Evolutionary conservation across 2,888 invertebrate genomes (phyloP), one percentile per base, ranked within the genome.

Genomic region (Drosophila tripunctata): DNA sequence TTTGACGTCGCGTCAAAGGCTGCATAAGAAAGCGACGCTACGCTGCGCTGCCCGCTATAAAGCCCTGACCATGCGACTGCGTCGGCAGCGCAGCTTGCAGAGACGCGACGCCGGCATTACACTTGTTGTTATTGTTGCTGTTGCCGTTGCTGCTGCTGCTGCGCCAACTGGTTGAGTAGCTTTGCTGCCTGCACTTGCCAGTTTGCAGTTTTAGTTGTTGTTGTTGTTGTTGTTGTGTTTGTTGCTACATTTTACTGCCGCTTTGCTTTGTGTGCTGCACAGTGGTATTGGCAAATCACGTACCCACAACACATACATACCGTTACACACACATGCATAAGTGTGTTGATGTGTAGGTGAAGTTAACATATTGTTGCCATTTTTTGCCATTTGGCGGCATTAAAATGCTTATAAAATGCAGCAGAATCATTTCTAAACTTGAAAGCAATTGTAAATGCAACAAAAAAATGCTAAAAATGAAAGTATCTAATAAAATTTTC

Each of bases 321-420:
- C 8, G 8, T 7, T 24, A 8, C 24, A 7, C 44, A 60, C 27
- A 54, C 57, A 56, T 41, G 35, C 19, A 57, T 12, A 48, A 27
- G 33, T 40, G 10, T 51, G 51, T 47, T 48, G 43, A 56, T 58
- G 45, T 63, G 36, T 48, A 58, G 45, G 44, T 58, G 14, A 68
- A 52, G 58, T 64, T 78, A 87, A 73, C 87, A 88, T 89, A 89
- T 88, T 88, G 87, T 73, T 75, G 73, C 57, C 50, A 61, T 69
- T 79, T 83, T 81, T 62, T 57, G 48, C 15, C 63, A 69, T 62
- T 71, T 47, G 36, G 27, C 30, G 43, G 67, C 57, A 62, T 38
- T 45, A 58, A 78, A 73, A 43, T 48, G 50, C 21, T 36, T 21
- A 41, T 41, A 38, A 66, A 77, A 57, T 40, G 44, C 35, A 41